phyloP scores from a whole-genome alignment of 2,113 vertebrate species.

The Erinaceus europaeus region DNA sequence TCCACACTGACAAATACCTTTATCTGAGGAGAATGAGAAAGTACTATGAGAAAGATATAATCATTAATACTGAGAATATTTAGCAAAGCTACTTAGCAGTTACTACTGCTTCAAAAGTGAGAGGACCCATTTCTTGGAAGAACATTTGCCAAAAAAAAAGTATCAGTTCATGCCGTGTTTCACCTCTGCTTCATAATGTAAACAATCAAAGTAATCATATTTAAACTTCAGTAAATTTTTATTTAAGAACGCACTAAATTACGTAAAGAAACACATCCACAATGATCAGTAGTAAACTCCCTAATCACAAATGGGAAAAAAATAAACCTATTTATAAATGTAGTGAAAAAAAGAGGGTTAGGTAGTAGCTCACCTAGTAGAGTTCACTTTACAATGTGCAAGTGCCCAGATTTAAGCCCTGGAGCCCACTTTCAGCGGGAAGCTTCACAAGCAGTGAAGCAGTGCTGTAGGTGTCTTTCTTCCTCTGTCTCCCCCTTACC shows the following conservation, averaged over 20 bases:
- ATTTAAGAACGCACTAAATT: too few species aligned
- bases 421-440: too few species aligned
- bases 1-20: neutral
- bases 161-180: neutral
- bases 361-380: too few species aligned
- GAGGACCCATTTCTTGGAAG: neutral
- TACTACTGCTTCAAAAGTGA: neutral
- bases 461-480: too few species aligned
- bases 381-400: too few species aligned
- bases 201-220: neutral
- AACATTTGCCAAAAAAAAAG: neutral
- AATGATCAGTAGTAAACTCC: neutral
- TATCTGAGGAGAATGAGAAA: conserved; percentile 24
- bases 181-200: neutral
- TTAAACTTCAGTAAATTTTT: too few species aligned
- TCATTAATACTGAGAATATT: neutral
- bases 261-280: neutral
- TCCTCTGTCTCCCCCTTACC: too few species aligned
- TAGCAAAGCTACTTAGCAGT: neutral
- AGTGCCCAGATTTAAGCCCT: too few species aligned
- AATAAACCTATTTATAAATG: neutral
- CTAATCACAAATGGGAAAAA: neutral
- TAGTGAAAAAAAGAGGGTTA: too few species aligned
- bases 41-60: conserved; percentile 22
- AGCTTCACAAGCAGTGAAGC: too few species aligned